Evolutionary conservation across 2,888 invertebrate genomes (phyloP).

Genomic region (Portevinia maculata): DNA sequence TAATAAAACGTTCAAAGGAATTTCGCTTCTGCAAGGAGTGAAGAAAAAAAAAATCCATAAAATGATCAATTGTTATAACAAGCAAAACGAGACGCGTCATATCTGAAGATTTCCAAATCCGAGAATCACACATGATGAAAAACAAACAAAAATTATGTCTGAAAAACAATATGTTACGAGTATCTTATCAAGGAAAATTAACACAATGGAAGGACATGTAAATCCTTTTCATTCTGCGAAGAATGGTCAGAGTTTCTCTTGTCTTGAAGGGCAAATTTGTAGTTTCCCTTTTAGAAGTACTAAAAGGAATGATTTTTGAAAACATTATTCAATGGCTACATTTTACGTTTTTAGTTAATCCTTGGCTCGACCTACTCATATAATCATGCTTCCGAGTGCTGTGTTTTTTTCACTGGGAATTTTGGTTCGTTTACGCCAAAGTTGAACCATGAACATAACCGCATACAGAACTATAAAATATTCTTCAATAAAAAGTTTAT

Average conservation of each 20-base stretch:
- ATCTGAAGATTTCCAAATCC: background rate
- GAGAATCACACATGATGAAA: slow-evolving; percentile 11
- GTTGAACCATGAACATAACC: too few species aligned
- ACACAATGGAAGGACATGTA: slow-evolving; percentile 27
- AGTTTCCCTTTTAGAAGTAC: background rate
- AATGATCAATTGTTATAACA: slow-evolving; percentile 23
- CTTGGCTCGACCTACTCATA: background rate
- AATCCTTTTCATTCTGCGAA: slow-evolving; percentile 52
- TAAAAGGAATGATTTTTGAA: background rate
- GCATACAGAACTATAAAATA: too few species aligned
- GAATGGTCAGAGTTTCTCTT: slow-evolving; percentile 1
- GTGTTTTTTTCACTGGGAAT: too few species aligned
- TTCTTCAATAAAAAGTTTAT: too few species aligned
- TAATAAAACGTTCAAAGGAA: slow-evolving; percentile 53
- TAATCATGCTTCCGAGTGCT: background rate
- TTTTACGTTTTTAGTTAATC: background rate
- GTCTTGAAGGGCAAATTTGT: slow-evolving; percentile 12
- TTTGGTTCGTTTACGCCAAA: too few species aligned
- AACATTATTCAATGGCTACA: too few species aligned
- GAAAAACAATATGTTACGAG: slow-evolving; percentile 7
- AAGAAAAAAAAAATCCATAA: slow-evolving; percentile 16
- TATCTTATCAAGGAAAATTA: slow-evolving; percentile 12
- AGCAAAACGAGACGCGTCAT: background rate
- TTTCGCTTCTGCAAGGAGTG: slow-evolving; percentile 31
- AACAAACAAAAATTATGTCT: slow-evolving; percentile 40